Evolutionary conservation across 2,888 invertebrate genomes (phyloP).

Genomic region (Salticus scenicus): DNA sequence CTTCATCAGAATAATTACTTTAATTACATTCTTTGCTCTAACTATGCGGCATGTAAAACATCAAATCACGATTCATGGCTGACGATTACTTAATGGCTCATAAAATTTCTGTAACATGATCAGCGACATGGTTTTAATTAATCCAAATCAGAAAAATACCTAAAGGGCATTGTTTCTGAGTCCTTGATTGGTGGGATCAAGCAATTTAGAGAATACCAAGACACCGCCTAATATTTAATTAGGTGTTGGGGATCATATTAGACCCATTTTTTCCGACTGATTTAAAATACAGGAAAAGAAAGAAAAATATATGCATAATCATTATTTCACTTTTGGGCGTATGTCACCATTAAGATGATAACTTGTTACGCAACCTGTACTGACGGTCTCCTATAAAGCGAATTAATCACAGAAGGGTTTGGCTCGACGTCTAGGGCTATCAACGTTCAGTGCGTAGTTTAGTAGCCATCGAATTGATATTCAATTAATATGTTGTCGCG

Average conservation of each 20-base stretch:
- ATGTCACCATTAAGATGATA: background rate
- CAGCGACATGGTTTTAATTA: background rate
- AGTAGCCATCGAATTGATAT: background rate
- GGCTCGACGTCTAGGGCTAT: background rate
- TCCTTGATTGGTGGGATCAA: background rate
- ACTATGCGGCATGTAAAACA: background rate
- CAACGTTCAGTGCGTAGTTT: background rate
- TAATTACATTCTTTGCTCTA: background rate
- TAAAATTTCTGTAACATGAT: background rate
- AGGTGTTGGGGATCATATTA: background rate
- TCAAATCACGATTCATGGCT: background rate
- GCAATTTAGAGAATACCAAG: background rate
- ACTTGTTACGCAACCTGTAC: background rate
- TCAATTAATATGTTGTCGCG: background rate
- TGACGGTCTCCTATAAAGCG: background rate
- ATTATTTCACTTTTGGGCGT: background rate
- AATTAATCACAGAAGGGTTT: background rate
- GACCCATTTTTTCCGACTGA: background rate
- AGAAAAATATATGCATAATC: background rate
- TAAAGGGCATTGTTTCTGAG: background rate
- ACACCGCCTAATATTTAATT: background rate
- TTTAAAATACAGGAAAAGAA: background rate
- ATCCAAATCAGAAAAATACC: background rate
- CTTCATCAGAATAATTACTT: background rate
- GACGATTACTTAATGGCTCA: background rate